Base-by-base conservation (phyloP, 2,797 vertebrate genomes). In the Cyclopterus lumpus region DNA sequence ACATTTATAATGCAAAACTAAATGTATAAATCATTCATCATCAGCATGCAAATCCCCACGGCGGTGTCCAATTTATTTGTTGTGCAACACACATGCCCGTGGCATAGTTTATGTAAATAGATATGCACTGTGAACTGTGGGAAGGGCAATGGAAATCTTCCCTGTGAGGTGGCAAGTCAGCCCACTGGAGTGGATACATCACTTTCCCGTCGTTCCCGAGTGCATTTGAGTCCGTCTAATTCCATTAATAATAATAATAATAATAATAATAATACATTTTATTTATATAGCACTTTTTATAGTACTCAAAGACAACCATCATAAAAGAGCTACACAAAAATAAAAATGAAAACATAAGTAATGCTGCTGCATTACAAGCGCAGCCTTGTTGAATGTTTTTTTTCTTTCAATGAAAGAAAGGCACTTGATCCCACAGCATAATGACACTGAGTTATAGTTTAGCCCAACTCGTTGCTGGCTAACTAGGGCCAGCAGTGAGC, bases 61-160 rank as follows among this genome's bases (percentile, higher is more conserved):
- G 81, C 38, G 5, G 60, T 42, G 59, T 84, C 81, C 79, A 48
- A 63, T 81, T 71, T 69, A 68, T 84, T 67, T 64, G 80, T 48
- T 28, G 71, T 42, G 58, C 60, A 67, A 44, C 89, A 64, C 75
- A 82, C 79, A 77, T n/a, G n/a, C n/a, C 54, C n/a, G 46, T 73
- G 78, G 90, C 79, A 67, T 38, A 44, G 71, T 80, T 86, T 85
- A 87, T 88, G 86, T 78, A 91, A 91, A 91, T 73, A 83, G 64
- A 81, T 73, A 79, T 68, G 80, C 55, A 74, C 30, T 76, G 80
- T 74, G 74, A 81, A 88, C 48, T 81, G 77, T 42, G 38, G 62
- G 55, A 77, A 79, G 70, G 81, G 75, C 62, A 64, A 73, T 15
- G 51, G 77, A 79, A 84, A 82, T 60, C 59, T 20, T 79, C 65